A percentile compares a stretch with the other conserved stretches of the same genome.
Evolutionary conservation across 2,888 invertebrate genomes (phyloP).

Genomic region (Morinoia aosen): DNA sequence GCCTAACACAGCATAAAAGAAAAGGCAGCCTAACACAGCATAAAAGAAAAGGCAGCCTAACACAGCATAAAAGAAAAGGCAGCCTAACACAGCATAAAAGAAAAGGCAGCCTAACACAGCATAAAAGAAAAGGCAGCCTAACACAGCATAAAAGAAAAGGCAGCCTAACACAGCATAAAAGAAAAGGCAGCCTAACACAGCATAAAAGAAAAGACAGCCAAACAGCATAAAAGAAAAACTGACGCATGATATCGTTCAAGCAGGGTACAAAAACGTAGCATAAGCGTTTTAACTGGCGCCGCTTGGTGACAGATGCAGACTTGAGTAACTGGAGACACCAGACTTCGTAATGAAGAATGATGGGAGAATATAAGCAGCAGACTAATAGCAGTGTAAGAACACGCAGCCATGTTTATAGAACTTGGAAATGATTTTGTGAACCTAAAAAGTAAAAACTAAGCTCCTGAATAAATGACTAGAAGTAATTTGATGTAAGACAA

Average conservation of each 20-base stretch:
- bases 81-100: background rate
- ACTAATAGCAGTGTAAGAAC: background rate
- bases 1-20: background rate
- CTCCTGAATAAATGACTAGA: no score
- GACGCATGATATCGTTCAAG: background rate
- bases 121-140: background rate
- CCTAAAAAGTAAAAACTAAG: no score
- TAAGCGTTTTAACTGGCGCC: background rate
- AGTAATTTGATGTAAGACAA: no score
- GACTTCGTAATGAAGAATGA: background rate
- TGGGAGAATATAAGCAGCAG: background rate
- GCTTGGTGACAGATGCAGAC: background rate
- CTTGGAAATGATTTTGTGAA: background rate
- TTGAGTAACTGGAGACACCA: background rate
- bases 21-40: background rate
- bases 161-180: background rate
- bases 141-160: background rate
- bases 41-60: background rate
- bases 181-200: background rate
- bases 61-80: background rate
- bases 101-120: background rate
- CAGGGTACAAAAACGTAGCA: background rate
- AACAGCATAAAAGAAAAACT: background rate
- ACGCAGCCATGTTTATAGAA: background rate
- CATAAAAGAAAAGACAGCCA: no score